Conservation (phyloP, 1,140 invertebrate species). For the Manduca sexta region DNA sequence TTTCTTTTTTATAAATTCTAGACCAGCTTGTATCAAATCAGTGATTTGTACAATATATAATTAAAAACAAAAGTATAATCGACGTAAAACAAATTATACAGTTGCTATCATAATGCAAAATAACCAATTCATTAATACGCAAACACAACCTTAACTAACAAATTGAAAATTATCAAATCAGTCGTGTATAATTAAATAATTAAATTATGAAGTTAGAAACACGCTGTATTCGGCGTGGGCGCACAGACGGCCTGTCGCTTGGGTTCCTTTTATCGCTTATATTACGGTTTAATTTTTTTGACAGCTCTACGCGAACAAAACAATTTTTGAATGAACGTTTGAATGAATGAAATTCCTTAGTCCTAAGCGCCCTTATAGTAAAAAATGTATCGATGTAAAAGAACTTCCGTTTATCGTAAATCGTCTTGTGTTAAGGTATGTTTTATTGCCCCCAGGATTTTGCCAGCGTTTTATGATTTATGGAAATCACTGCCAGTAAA, state of each 20-base stretch:
- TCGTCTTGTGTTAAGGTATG: slow-evolving; percentile 31
- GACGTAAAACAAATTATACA: too few relatives aligned
- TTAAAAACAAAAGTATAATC: too few relatives aligned
- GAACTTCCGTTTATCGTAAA: slow-evolving; percentile 48
- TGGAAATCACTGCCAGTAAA: too few relatives aligned
- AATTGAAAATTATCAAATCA: too few relatives aligned
- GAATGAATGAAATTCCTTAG: slow-evolving; percentile 63
- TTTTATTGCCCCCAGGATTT: background rate
- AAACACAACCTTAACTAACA: too few relatives aligned
- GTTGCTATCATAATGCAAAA: too few relatives aligned
- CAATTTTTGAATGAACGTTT: slow-evolving; percentile 36
- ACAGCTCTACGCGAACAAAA: slow-evolving; percentile 42
- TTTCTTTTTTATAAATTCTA: too few relatives aligned
- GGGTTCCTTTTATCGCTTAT: slow-evolving; percentile 34
- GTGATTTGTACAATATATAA: too few relatives aligned
- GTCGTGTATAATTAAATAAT: too few relatives aligned
- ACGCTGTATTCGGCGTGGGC: slow-evolving; percentile 33
- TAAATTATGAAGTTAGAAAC: slow-evolving; percentile 2
- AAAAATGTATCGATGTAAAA: slow-evolving; percentile 40
- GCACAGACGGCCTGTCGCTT: slow-evolving; percentile 54
- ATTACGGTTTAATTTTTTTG: slow-evolving; percentile 41
- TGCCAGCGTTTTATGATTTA: background rate
- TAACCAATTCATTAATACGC: too few relatives aligned
- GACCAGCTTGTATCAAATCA: too few relatives aligned
- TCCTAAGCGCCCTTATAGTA: slow-evolving; percentile 48